These are phyloP conservation scores for Oryzias dopingdopingensis DNA, from an alignment of 2,797 vertebrate species.

Conservation along the genomic window DNA sequence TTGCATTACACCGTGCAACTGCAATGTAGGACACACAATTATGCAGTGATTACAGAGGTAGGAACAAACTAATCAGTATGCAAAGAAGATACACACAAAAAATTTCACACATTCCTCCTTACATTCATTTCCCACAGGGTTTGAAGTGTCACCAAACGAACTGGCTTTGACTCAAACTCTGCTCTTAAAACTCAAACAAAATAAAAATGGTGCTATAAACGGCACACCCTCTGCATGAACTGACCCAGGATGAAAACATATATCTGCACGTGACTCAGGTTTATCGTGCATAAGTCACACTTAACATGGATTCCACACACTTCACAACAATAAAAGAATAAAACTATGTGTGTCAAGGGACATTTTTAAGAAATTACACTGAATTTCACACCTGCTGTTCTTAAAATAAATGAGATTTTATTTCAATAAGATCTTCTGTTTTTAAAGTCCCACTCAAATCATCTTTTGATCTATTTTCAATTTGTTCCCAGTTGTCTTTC, in stretches of 20 bases:
- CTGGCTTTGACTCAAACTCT: constrained; percentile 2
- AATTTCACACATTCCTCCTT: constrained; percentile 17
- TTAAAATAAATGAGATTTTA: no score
- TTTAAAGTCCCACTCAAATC: no score
- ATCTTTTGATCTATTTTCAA: no score
- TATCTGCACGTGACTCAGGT: constrained; percentile 24
- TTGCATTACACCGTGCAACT: constrained; percentile 65
- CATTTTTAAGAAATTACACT: no score
- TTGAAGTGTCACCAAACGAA: constrained; percentile 18
- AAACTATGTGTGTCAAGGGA: no score
- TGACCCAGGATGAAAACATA: constrained; percentile 32
- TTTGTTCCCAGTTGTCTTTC: no score
- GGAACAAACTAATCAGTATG: constrained; percentile 16
- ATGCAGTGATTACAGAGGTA: constrained; percentile 41
- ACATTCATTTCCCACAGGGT: constrained; percentile 52
- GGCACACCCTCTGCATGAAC: constrained; percentile 28
- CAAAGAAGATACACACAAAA: constrained; percentile 19
- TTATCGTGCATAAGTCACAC: constrained; percentile 18
- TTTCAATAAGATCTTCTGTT: no score
- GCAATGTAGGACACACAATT: constrained; percentile 68
- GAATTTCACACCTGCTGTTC: no score
- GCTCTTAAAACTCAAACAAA: constrained; percentile 17
- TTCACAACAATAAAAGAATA: no score
- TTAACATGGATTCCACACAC: constrained; percentile 12
- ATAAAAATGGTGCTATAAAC: neutral